Base-by-base conservation (phyloP, 2,113 vertebrate genomes). In the Zeus faber region DNA sequence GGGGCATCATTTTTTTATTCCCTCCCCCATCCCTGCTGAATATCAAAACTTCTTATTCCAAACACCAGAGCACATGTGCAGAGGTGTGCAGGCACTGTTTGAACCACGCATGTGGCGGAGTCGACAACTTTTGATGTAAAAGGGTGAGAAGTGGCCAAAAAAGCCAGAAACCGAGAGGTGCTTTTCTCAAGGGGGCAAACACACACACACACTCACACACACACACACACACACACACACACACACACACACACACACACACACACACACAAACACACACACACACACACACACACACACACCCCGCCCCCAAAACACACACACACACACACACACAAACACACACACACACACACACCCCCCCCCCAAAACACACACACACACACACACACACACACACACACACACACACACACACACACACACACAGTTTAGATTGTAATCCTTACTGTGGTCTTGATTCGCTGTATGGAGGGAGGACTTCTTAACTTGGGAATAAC, bases 31-130 rank as follows among this genome's bases (percentile, higher is more conserved):
- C 54, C 43, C 77, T 81, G 72, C 29, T 74, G 51, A 82, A 77
- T 77, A 70, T 84, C 70, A 74, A 18, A 65, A 74, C 61, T 65
- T 67, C 27, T 70, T 52, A 53, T 45, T 72, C 44, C 60, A 75
- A 72, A 78, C 58, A 69, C 74, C 60, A 62, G 45, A 49, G 41
- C 61, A 87, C 65, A 81, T 68, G 65, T 81, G 78, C 46, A 48
- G 57, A 80, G 65, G 80, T 74, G 77, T 77, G 62, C 61, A 46
- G 57, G 67, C 58, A 72, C 59, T 5, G 37, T 64, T 60, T 70
- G 41, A 68, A 61, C 26, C 50, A 24, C 47, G 48, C 43, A 37
- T 45, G 41, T 65, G 58, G 50, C 53, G 50, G 29, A 49, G 49
- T 40, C 3, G 1, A 59, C 40, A 26, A 52, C 11, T 29, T 35